These are phyloP conservation scores for Dendrocincla tyrannina DNA, from an alignment of 2,797 vertebrate species.

Conservation along the genomic window DNA sequence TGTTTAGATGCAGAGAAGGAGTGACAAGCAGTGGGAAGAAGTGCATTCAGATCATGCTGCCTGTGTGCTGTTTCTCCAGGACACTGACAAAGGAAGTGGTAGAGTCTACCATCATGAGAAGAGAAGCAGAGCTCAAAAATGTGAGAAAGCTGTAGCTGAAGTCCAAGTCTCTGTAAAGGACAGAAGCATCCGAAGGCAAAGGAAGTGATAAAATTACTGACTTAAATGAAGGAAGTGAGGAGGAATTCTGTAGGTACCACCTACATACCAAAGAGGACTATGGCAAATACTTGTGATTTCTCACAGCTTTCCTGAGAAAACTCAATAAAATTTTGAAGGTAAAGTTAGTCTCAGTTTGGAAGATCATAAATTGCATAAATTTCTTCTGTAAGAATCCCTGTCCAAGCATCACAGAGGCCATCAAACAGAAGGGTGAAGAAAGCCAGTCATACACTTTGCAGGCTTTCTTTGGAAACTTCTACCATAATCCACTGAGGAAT, in stretches of 20 bases:
- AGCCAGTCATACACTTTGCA: fast-evolving
- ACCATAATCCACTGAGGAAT: not conserved
- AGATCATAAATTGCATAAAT: not conserved
- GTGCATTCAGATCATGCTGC: not conserved
- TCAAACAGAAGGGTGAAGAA: not conserved
- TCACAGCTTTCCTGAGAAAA: not conserved
- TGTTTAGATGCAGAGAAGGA: not conserved
- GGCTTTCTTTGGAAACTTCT: not conserved
- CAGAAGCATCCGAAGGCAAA: not conserved
- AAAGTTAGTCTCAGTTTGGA: not conserved
- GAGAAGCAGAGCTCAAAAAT: not conserved
- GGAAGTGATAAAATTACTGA: not conserved
- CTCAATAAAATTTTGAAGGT: not conserved
- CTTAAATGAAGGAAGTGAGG: not conserved
- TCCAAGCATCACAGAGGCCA: not conserved
- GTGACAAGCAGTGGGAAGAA: not conserved
- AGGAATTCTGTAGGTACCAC: not conserved
- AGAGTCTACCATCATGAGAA: fast-evolving
- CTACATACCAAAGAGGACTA: not conserved
- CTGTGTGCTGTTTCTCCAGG: fast-evolving
- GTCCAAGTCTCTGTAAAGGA: not conserved
- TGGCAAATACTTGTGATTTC: fast-evolving
- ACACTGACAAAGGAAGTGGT: not conserved
- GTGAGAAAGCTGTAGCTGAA: not conserved
- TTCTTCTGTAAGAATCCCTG: not conserved